phyloP scores from a whole-genome alignment of 30 jellyfish, hydroid and myxozoan species.

The Hydractinia echinata region DNA sequence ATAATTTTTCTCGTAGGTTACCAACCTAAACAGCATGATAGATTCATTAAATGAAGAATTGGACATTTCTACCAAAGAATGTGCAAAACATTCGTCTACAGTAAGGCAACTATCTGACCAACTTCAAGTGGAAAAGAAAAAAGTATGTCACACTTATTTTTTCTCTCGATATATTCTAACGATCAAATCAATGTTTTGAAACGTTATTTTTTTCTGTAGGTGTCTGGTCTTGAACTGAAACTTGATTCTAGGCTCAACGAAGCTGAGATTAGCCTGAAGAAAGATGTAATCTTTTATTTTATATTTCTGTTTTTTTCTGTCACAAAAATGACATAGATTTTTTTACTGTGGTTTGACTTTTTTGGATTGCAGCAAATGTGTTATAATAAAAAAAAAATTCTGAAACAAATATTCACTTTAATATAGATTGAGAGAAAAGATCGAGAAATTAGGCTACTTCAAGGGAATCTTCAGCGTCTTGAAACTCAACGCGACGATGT shows the following conservation, averaged over 20 bases:
- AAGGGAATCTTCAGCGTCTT: constrained; percentile 9
- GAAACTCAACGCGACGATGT: neutral
- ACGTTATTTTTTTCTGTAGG: neutral
- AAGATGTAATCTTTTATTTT: neutral
- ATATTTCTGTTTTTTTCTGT: neutral
- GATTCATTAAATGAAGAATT: too few species aligned
- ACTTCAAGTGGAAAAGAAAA: too few species aligned
- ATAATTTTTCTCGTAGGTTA: too few species aligned
- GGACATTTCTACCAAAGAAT: too few species aligned
- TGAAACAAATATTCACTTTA: neutral
- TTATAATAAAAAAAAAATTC: neutral
- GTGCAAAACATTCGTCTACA: too few species aligned
- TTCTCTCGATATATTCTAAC: too few species aligned
- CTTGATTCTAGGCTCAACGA: neutral
- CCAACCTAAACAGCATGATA: too few species aligned
- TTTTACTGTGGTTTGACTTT: neutral
- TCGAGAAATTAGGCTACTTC: neutral
- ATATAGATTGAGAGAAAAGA: constrained; percentile 18
- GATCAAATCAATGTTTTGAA: too few species aligned
- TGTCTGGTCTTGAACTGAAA: neutral
- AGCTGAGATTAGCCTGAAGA: neutral
- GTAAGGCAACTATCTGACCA: too few species aligned
- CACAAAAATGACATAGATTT: neutral
- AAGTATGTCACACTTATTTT: too few species aligned
- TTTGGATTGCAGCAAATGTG: neutral